Evolutionary conservation across 2,113 vertebrate genomes (phyloP), one percentile per base, ranked within the genome.

Genomic region (Stegastes partitus): DNA sequence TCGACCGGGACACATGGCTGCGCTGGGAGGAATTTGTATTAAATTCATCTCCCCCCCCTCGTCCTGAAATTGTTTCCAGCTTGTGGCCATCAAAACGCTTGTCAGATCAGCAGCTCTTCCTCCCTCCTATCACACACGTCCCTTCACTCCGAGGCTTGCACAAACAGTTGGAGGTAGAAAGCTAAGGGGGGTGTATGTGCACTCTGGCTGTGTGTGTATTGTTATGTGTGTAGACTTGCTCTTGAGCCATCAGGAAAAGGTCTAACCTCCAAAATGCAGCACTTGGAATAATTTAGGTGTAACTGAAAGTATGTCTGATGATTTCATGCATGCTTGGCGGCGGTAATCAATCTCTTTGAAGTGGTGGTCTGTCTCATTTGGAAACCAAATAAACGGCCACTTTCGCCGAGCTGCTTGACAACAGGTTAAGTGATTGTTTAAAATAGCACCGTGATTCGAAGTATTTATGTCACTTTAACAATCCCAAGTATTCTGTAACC

Each of bases 11-110:
- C 86, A 86, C 81, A 86, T 53, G 81, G 84, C 67, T 80, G 71
- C 69, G 2, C 79, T 56, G 58, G 68, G 76, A 83, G 83, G 91
- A 91, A 86, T 93, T 90, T 82, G 84, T 90, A 89, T 91, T 84
- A 74, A 87, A 87, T 90, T 90, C 82, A 65, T 34, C 75, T 23
- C 11, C 21, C 68, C 51, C 44, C 2, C 44, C 28, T 10, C 21
- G 67, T 9, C 31, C 31, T 34, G 31, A 92, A 92, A 93, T 93
- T 88, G 89, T 89, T 93, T 92, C 93, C 89, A 94, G 92, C 81
- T 80, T 39, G 19, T 25, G 4, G 75, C 87, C 85, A 89, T 93
- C 90, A 89, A 85, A 92, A 79, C n/a, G 58, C 88, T 34, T 90
- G 89, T 92, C 89, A 87, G 73, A 85, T 89, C 83, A 64, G 69